Base-by-base conservation (phyloP, 2,113 vertebrate genomes). In the Pachycephala philippinensis region DNA sequence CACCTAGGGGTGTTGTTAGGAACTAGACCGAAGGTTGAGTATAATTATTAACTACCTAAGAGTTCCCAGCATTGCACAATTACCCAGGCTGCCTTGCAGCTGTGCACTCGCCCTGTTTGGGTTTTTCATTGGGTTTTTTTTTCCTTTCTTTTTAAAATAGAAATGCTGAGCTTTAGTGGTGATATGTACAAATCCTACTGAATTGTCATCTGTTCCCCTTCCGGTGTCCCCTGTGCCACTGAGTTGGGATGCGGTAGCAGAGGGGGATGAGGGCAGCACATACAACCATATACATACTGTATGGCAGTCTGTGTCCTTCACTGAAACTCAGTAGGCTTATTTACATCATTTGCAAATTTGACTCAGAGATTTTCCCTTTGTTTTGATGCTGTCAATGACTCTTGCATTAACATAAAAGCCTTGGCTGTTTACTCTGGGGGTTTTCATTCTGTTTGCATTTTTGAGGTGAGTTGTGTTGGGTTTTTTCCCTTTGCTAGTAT, bases 1-100 rank as follows among this genome's bases (percentile, higher is more conserved):
- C 96, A 97, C 96, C 98, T 87, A 50, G 85, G 96, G 97, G 97
- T 96, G 97, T 97, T 97, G 97, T 95, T 97, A 96, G 95, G 96
- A 97, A 95, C 93, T 47, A 89, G 95, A 96, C 96, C 93, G 97
- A 98, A 97, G 97, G 97, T 97, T 96, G 97, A 96, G 93, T 97
- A 91, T 97, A 97, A 97, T 97, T 97, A 98, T 97, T 98, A 98
- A 97, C 97, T 96, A 95, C 97, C 97, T 96, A 97, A 94, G 94
- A 97, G 97, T 97, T 97, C 97, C 60, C 92, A 97, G 91, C 49
- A 95, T 98, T 98, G 92, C 98, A 96, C 97, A 98, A 98, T 87
- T 95, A 97, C 93, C 96, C 90, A 95, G 88, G 93, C 79, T 9
- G 85, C 87, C 66, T 94, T 82, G 77, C 92, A 84, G 40, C 94